Percentiles rank a stretch among this genome's conserved stretches.
phyloP scores from a whole-genome alignment of 2,113 vertebrate genomes.

The Microtus pennsylvanicus region DNA sequence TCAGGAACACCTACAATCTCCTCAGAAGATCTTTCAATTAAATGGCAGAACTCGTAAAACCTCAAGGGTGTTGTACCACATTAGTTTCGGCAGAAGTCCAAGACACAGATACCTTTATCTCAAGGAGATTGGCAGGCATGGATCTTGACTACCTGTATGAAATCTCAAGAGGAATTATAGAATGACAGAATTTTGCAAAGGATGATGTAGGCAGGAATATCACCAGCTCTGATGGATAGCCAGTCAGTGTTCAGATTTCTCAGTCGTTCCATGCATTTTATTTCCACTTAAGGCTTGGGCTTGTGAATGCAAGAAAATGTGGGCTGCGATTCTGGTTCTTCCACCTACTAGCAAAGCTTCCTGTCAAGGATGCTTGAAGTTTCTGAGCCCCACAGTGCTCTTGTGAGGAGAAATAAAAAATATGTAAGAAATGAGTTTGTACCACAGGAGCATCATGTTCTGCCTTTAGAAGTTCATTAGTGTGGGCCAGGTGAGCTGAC shows the following conservation, averaged over 20 bases:
- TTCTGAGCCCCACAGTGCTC: not conserved
- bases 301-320: not conserved
- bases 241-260: not conserved
- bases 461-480: not conserved
- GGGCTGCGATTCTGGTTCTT: not conserved
- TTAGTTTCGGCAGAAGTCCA: not conserved
- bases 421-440: not conserved
- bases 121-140: not conserved
- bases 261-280: not conserved
- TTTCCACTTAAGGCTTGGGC: not conserved
- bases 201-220: not conserved
- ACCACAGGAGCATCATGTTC: not conserved
- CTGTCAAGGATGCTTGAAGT: not conserved
- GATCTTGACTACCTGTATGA: not conserved
- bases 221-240: not conserved
- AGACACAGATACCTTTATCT: not conserved
- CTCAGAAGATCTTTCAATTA: not conserved
- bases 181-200: not conserved
- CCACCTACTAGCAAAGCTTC: not conserved
- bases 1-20: not conserved
- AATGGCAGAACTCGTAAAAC: not conserved
- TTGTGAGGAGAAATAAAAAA: not conserved
- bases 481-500: not conserved
- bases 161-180: not conserved
- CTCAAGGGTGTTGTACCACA: not conserved